Evolutionary conservation across 2,797 vertebrate species (phyloP).

Genomic region (Caiman crocodilus): DNA sequence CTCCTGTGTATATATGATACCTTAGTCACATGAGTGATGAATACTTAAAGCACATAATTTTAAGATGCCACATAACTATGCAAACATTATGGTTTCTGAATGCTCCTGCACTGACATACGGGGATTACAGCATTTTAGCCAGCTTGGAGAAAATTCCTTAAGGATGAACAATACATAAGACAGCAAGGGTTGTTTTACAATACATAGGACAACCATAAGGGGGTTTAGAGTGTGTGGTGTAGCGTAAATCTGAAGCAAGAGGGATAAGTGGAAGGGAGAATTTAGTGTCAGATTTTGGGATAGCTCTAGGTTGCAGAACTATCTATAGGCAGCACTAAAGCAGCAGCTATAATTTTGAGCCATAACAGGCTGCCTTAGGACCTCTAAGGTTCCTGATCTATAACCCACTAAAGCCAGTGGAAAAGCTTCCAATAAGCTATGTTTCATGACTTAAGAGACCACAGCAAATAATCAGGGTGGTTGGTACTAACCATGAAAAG

Average conservation of each 20-base stretch:
- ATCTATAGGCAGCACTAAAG: neutral
- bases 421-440: neutral
- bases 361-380: neutral
- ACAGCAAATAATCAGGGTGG: neutral
- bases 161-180: rapidly evolving
- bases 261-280: neutral
- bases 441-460: neutral
- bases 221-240: neutral
- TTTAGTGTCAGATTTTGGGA: neutral
- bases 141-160: neutral
- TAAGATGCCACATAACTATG: neutral
- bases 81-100: neutral
- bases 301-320: neutral
- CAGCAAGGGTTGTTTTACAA: neutral
- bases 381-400: neutral
- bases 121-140: no score
- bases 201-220: neutral
- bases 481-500: neutral
- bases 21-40: neutral
- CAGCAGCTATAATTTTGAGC: neutral
- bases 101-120: neutral
- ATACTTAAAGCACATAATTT: neutral
- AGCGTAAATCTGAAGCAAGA: neutral
- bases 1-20: neutral
- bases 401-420: neutral